Base-by-base conservation (phyloP, 2,113 vertebrate genomes). In the Synodontis membranacea region DNA sequence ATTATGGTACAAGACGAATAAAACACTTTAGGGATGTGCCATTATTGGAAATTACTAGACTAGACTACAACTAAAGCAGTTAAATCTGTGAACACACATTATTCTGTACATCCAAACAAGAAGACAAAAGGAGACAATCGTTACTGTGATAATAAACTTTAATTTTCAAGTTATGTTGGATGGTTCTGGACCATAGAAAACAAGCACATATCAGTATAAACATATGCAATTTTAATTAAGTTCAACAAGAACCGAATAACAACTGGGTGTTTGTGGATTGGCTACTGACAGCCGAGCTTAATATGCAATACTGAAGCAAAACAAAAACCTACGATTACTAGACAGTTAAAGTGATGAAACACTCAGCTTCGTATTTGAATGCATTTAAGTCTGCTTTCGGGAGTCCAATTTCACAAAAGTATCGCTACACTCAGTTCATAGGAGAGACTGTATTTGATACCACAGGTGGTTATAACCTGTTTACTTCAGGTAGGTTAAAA, bases 161-260 rank as follows among this genome's bases (percentile, higher is more conserved):
- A 94, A 92, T 91, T 93, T 93, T 94, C 94, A 94, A 93, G 93
- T 95, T 94, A 93, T 88, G 92, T 92, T 94, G 92, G 93, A 94
- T 93, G 94, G 93, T 92, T 92, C 92, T 94, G 92, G 92, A 94
- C 93, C 94, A 94, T 94, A 95, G 93, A 95, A 94, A 95, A 94
- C 94, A 94, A 88, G 90, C 91, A 94, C 93, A 94, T 93, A 93
- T 94, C 92, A 91, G 90, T 94, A 94, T 93, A 94, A 95, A 95
- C 93, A 94, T 93, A 93, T 93, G 92, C 90, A 94, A 58, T 92
- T 93, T 92, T 91, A 90, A 91, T 76, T 84, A 89, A 91, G 91
- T 92, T 94, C 86, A 89, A 94, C 91, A 90, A 88, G 91, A 91
- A 90, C 86, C 88, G 86, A 91, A 87, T 89, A 90, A 93, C 92